Evolutionary conservation across 1,140 invertebrate genomes (phyloP), one percentile per base, ranked within the genome.

Genomic region (Papilio polyxenes): DNA sequence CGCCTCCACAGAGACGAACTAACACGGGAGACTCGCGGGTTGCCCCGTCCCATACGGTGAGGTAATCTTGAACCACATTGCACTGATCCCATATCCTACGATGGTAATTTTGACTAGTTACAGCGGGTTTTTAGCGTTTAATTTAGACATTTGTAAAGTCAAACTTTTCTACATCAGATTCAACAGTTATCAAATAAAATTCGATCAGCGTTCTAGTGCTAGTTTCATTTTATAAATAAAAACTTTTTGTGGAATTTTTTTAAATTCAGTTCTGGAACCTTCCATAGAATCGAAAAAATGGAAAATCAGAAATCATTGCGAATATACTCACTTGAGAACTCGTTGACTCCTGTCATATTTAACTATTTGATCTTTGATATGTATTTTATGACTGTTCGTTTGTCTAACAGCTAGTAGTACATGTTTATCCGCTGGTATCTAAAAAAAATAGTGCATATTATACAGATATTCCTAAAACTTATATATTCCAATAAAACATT

Each of bases 11-110:
- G 75, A 98, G 95, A 82, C 97, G 95, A 7, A 97, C 96, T 49
- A 98, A 92, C 9, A 97, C 96, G 3, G 97, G 96, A 59, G 97
- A 96, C 31, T 95, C 95, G 15, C 95, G 95, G 2, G 96, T 96
- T n/a, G 96, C 96, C 0, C 97, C 97, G 87, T 98, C 97, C 94
- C 97, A 97, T 82, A 98, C 97, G 31, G 97, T 97, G 82, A 98
- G 92, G 90, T 97, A 97, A 93, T 98, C 97, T 90, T 97, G 97
- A 40, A 97, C 96, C 82, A 97, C 96, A 90, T 97, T 97, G 89
- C 97, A 97, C 90, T 97, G 96, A 94, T 97, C 97, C 96, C 97
- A 97, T 23, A 97, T 96, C 91, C 97, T 97, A 90, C 80, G 92
- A 89, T 88, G 89, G 83, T 85, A 69, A 82, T 59, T 13, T 75